These are phyloP conservation scores for Pachyseris speciosa DNA, from an alignment of 64 coral and sea anemone genomes.

Conservation along the genomic window DNA sequence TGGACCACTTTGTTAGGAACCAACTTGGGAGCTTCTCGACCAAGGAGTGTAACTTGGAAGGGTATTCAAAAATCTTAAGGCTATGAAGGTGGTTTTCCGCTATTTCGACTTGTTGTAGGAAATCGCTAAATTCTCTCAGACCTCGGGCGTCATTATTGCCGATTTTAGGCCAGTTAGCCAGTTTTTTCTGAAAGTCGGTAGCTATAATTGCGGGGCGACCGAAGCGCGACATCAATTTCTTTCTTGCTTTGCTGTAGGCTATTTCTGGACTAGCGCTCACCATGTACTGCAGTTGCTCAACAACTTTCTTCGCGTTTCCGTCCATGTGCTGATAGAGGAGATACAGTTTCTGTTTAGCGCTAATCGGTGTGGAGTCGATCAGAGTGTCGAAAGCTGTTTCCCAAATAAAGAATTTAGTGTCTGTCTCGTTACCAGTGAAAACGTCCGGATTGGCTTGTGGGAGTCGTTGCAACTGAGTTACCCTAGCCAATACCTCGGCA, in stretches of 20 bases:
- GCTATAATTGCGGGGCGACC: slow-evolving; percentile 40
- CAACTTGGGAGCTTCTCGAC: slow-evolving; percentile 71
- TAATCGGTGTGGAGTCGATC: slow-evolving; percentile 58
- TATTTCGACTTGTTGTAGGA: slow-evolving; percentile 65
- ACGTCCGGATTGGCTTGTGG: slow-evolving; percentile 79
- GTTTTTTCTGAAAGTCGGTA: slow-evolving; percentile 67
- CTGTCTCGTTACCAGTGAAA: slow-evolving; percentile 52
- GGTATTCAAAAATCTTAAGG: slow-evolving; percentile 53
- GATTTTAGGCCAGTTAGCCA: slow-evolving; percentile 58
- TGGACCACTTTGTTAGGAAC: slow-evolving; percentile 64
- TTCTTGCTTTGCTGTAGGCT: slow-evolving; percentile 66
- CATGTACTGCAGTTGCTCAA: slow-evolving; percentile 69
- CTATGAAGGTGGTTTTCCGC: slow-evolving; percentile 22
- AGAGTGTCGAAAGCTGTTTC: slow-evolving; percentile 78
- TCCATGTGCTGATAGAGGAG: slow-evolving; percentile 53
- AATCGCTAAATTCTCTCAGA: slow-evolving; percentile 51
- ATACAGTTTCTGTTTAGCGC: slow-evolving; percentile 70
- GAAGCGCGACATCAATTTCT: slow-evolving; percentile 58
- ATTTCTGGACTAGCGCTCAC: slow-evolving; percentile 41
- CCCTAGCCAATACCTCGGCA: slow-evolving; percentile 49
- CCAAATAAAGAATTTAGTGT: slow-evolving; percentile 80
- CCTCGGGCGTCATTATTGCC: slow-evolving; percentile 35
- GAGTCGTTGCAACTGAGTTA: slow-evolving; percentile 61
- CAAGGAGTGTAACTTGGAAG: slow-evolving; percentile 68
- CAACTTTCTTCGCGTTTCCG: slow-evolving; percentile 71